A percentile compares a stretch with the other conserved stretches of the same genome.
Conservation (phyloP, 2,888 invertebrate genomes). For the Hemistola chrysoprasaria region DNA sequence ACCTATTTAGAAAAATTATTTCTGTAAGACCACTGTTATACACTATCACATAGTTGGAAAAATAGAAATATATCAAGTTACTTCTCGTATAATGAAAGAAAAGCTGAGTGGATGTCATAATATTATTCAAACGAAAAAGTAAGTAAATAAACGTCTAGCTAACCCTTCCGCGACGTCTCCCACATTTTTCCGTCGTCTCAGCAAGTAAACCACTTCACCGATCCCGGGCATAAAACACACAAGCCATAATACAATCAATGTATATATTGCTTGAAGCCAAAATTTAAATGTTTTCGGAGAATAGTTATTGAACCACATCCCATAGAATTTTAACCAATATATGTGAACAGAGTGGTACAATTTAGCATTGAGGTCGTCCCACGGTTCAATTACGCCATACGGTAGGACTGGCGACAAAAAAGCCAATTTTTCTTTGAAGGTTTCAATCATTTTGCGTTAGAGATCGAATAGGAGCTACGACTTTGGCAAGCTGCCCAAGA, state of each 20-base stretch:
- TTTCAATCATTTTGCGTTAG: constrained; percentile 35
- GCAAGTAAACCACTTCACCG: constrained; percentile 86
- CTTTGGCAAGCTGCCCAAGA: constrained; percentile 51
- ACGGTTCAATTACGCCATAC: constrained; percentile 63
- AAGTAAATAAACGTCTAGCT: constrained; percentile 26
- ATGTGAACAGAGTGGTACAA: constrained; percentile 72
- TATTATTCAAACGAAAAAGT: constrained; percentile 38
- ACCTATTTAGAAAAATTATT: neutral
- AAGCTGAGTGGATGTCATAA: constrained; percentile 31
- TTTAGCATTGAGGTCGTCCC: constrained; percentile 67
- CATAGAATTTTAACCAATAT: constrained; percentile 77
- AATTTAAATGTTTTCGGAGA: constrained; percentile 49
- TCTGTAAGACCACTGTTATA: too few species aligned
- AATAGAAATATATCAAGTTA: constrained; percentile 21
- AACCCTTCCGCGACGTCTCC: constrained; percentile 83
- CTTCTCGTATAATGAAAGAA: constrained; percentile 33
- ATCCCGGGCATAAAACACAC: constrained; percentile 76
- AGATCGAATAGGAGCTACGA: constrained; percentile 34
- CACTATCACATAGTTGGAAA: constrained; percentile 10
- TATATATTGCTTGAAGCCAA: constrained; percentile 65
- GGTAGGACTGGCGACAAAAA: constrained; percentile 53
- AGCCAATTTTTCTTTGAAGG: constrained; percentile 47
- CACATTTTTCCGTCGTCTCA: constrained; percentile 83
- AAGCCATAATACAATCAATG: constrained; percentile 62
- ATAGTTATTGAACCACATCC: constrained; percentile 71